Conservation (phyloP, 2,888 invertebrate genomes). For the Cryptus armator region DNA sequence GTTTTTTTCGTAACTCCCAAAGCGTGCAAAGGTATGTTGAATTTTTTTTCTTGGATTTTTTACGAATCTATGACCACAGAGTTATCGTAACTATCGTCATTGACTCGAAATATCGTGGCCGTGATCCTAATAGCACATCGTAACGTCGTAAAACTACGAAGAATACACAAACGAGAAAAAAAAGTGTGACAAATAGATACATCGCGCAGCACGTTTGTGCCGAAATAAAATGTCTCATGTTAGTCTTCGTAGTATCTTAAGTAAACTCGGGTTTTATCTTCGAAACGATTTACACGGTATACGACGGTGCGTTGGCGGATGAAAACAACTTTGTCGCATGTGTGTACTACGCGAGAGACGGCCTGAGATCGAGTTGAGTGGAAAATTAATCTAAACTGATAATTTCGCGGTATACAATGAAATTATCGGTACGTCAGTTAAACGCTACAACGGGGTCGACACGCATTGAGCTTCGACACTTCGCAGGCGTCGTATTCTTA, state of each 20-base stretch:
- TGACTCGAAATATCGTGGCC: conserved; percentile 13
- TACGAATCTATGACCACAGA: not conserved
- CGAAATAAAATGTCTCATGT: conserved; percentile 11
- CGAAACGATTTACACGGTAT: conserved; percentile 44
- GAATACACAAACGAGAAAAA: conserved; percentile 33
- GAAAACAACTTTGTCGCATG: conserved; percentile 23
- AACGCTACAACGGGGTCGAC: not conserved
- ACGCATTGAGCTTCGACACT: not conserved
- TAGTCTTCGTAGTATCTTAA: conserved; percentile 35
- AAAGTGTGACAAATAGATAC: conserved; percentile 43
- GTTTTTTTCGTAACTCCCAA: conserved; percentile 20
- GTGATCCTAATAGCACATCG: conserved; percentile 39
- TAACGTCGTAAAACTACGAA: conserved; percentile 26
- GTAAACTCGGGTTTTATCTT: conserved; percentile 51
- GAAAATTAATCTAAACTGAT: conserved; percentile 26
- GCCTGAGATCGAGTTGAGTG: not conserved
- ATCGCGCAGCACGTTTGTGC: not conserved
- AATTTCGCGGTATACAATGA: not conserved
- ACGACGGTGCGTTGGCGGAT: not conserved
- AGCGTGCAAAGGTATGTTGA: conserved; percentile 2
- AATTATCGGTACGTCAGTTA: not conserved
- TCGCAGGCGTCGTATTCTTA: not conserved
- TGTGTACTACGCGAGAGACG: not conserved
- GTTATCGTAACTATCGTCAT: not conserved
- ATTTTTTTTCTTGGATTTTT: conserved; percentile 1